phyloP scores from a whole-genome alignment of 2,113 vertebrate species.

The Oryzias curvinotus region DNA sequence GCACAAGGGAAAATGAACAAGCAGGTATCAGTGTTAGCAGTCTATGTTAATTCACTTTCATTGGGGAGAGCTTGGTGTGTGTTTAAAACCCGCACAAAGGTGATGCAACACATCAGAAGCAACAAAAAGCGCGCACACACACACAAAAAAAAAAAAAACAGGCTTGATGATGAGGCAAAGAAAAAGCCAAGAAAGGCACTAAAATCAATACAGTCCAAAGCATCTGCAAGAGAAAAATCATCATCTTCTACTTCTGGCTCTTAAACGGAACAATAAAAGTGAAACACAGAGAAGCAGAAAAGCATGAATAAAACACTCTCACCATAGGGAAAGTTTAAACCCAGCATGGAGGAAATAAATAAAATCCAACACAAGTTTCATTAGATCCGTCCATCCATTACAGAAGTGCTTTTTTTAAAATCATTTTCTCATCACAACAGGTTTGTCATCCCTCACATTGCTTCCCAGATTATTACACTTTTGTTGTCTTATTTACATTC shows the following conservation, averaged over 20 bases:
- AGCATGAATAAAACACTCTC: constrained; percentile 67
- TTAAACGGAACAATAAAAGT: constrained; percentile 41
- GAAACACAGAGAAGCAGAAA: constrained; percentile 52
- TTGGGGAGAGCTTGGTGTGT: background rate
- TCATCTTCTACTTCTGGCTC: constrained; percentile 44
- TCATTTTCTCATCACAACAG: constrained; percentile 10
- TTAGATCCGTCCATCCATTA: constrained; percentile 52
- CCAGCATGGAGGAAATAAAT: constrained; percentile 71
- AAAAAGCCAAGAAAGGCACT: constrained; percentile 17
- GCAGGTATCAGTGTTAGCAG: no score
- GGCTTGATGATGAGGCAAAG: constrained; percentile 19
- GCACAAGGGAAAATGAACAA: no score
- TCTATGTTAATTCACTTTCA: constrained; percentile 2
- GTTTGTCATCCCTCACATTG: constrained; percentile 2
- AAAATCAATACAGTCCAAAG: background rate
- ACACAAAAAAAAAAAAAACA: constrained; percentile 28
- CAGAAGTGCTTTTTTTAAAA: constrained; percentile 61
- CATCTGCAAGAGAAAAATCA: constrained; percentile 1
- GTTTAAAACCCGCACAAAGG: background rate
- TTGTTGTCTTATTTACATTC: constrained; percentile 52
- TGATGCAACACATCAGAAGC: background rate
- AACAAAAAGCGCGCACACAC: no score
- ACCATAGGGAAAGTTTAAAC: constrained; percentile 77
- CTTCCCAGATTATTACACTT: background rate
- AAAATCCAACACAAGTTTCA: constrained; percentile 54